Percentiles rank a stretch among this genome's conserved stretches.
phyloP scores from a whole-genome alignment of 92 coral and sea anemone species.

The Epizoanthus scotinus region DNA sequence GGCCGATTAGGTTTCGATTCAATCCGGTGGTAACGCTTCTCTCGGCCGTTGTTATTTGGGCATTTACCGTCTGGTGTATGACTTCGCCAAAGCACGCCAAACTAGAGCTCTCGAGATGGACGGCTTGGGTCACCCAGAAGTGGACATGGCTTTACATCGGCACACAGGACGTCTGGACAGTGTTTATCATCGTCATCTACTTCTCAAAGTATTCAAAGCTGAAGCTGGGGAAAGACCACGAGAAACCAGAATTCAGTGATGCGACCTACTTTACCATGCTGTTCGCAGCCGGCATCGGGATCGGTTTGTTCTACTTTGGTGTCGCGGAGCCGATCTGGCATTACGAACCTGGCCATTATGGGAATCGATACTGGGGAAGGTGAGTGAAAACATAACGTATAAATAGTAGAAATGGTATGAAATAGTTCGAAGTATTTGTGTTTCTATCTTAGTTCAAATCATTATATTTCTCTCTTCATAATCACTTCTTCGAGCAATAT shows the following conservation, averaged over 20 bases:
- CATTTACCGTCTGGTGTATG: slow-evolving; percentile 54
- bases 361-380: slow-evolving; percentile 61
- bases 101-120: slow-evolving; percentile 43
- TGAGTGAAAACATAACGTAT: slow-evolving; percentile 18
- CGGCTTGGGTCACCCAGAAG: slow-evolving; percentile 52
- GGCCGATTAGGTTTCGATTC: slow-evolving; percentile 44
- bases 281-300: slow-evolving; percentile 58
- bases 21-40: slow-evolving; percentile 51
- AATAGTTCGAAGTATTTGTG: too few relatives aligned
- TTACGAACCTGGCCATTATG: slow-evolving; percentile 33
- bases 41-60: slow-evolving; percentile 52
- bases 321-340: slow-evolving; percentile 58
- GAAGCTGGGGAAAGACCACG: slow-evolving; percentile 60
- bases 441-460: background rate
- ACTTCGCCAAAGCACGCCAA: slow-evolving; percentile 42
- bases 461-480: background rate
- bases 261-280: slow-evolving; percentile 63
- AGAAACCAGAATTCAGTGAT: slow-evolving; percentile 57
- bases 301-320: slow-evolving; percentile 53
- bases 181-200: slow-evolving; percentile 45
- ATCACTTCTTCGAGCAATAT: too few relatives aligned
- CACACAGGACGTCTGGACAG: slow-evolving; percentile 54
- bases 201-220: slow-evolving; percentile 55
- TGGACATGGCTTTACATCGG: slow-evolving; percentile 62
- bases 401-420: background rate